Evolutionary conservation across 1,140 invertebrate genomes (phyloP).

Genomic region (Microvelia longipes): DNA sequence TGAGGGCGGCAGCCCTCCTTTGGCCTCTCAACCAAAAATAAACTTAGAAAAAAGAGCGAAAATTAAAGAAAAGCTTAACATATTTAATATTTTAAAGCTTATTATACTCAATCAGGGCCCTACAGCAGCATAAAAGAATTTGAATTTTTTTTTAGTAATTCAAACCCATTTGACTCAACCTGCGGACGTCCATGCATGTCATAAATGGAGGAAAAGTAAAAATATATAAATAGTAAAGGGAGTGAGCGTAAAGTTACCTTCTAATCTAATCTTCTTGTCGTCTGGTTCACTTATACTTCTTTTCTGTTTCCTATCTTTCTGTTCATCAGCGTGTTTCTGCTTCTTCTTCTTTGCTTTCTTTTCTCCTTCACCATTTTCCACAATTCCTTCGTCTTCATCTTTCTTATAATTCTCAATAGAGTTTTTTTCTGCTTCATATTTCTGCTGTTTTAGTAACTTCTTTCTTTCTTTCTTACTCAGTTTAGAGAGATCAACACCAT

Average conservation of each 20-base stretch:
- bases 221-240: too few species aligned
- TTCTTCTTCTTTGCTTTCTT: background rate
- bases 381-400: background rate
- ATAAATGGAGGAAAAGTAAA: too few species aligned
- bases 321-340: background rate
- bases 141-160: too few species aligned
- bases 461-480: constrained; percentile 3
- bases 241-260: background rate
- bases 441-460: background rate
- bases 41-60: too few species aligned
- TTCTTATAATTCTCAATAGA: constrained; percentile 4
- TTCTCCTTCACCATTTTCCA: background rate
- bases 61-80: too few species aligned
- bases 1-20: too few species aligned
- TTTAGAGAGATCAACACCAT: background rate
- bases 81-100: too few species aligned
- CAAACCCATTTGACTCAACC: too few species aligned
- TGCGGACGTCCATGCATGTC: too few species aligned
- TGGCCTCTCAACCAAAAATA: too few species aligned
- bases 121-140: too few species aligned
- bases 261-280: background rate
- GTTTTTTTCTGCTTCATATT: background rate
- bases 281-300: background rate
- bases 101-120: too few species aligned
- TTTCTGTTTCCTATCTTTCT: background rate